These are phyloP conservation scores for Matsumurasca onukii DNA, from an alignment of 1,140 invertebrate genomes.

Conservation along the genomic window DNA sequence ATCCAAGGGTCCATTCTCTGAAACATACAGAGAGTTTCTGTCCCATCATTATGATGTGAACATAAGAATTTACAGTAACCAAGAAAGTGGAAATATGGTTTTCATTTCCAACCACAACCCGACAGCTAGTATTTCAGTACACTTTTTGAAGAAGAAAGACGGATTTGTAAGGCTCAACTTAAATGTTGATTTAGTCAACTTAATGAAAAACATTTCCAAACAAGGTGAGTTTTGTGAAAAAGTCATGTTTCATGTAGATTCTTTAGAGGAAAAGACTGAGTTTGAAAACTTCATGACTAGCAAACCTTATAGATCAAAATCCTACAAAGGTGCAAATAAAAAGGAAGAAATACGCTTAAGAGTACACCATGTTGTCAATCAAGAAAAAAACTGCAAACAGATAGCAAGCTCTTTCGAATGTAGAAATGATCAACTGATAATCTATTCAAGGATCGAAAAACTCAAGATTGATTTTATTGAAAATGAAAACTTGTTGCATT, in stretches of 20 bases:
- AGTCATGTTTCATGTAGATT: not conserved
- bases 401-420: not conserved
- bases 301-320: not conserved
- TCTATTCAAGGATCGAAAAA: not conserved
- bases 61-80: not conserved
- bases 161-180: not conserved
- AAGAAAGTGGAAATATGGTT: not conserved
- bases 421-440: not conserved
- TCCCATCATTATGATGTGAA: not conserved
- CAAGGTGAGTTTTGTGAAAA: not conserved
- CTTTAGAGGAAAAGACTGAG: not conserved
- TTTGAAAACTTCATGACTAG: not conserved
- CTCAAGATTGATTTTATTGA: not conserved
- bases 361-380: not conserved
- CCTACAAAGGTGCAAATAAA: not conserved
- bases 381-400: not conserved
- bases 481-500: not conserved
- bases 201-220: not conserved
- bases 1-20: not conserved
- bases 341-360: not conserved
- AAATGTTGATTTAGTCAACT: not conserved
- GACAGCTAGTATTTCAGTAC: not conserved
- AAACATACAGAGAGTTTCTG: not conserved
- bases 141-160: not conserved
- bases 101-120: conserved; percentile 1